Conservation (phyloP, 2,888 invertebrate genomes). For the Antheraea yamamai region DNA sequence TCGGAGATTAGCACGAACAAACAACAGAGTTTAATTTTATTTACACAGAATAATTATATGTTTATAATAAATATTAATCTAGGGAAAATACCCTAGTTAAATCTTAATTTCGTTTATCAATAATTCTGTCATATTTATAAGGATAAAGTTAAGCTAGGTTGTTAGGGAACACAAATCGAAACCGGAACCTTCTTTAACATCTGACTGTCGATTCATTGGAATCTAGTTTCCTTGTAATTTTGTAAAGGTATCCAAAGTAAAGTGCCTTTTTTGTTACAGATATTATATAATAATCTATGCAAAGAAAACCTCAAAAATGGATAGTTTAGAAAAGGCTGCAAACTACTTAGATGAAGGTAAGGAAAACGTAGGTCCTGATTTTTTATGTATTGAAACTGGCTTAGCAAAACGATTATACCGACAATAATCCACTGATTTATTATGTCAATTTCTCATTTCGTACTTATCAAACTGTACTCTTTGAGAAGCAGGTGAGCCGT, state of each 20-base stretch:
- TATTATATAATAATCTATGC: background rate
- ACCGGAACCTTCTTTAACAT: background rate
- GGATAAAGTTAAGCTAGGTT: background rate
- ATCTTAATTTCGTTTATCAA: no score
- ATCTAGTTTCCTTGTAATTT: background rate
- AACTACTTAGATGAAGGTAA: constrained; percentile 47
- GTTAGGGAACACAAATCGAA: background rate
- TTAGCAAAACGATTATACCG: background rate
- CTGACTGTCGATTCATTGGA: background rate
- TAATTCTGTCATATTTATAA: no score
- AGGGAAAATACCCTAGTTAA: no score
- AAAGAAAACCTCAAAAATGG: constrained; percentile 32
- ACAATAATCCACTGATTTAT: background rate
- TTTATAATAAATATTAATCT: no score
- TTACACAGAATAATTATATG: no score
- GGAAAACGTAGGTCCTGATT: background rate
- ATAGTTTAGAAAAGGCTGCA: constrained; percentile 35
- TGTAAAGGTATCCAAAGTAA: background rate
- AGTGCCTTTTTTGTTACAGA: background rate
- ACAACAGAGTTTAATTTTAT: no score
- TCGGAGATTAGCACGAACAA: no score
- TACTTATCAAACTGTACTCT: background rate
- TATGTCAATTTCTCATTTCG: background rate
- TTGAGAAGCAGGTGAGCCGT: background rate
- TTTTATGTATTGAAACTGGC: background rate